phyloP scores from a whole-genome alignment of 2,113 vertebrate genomes.

The Aviceda subcristata region DNA sequence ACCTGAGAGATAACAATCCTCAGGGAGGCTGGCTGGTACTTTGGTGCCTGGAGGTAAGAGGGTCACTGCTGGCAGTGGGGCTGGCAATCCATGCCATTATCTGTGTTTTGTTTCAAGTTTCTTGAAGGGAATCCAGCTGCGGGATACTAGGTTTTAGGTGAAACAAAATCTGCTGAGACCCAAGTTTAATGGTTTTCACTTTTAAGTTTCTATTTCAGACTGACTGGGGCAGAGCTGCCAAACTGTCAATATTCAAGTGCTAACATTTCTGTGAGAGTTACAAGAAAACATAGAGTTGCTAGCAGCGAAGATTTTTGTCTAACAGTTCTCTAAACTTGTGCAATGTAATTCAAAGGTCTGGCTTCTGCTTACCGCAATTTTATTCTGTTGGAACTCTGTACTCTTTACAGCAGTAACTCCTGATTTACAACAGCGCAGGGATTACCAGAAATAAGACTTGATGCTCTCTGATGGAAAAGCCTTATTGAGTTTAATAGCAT shows the following conservation, averaged over 20 bases:
- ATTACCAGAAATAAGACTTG: slow-evolving; percentile 44
- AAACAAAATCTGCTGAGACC: not conserved
- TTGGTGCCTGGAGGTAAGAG: not conserved
- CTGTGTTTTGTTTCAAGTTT: not conserved
- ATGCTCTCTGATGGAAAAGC: slow-evolving; percentile 38
- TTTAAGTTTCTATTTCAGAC: not conserved
- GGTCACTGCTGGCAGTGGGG: not conserved
- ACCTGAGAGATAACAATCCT: not conserved
- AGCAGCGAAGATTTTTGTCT: not conserved
- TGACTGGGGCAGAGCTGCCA: not conserved
- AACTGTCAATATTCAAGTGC: not conserved
- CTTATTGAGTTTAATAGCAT: slow-evolving; percentile 35
- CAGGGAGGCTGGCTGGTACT: not conserved
- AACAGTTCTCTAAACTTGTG: not conserved
- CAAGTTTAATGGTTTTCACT: not conserved
- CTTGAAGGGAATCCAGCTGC: not conserved
- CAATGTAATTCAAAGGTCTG: not conserved
- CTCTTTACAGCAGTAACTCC: not conserved
- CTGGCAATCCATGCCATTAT: not conserved
- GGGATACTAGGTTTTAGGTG: not conserved
- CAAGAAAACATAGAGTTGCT: not conserved
- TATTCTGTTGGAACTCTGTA: not conserved
- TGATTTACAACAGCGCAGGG: not conserved
- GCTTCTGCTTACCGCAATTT: not conserved
- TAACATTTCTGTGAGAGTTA: not conserved